Evolutionary conservation across 2,113 vertebrate species (phyloP).

Genomic region (Eulemur rufifrons): DNA sequence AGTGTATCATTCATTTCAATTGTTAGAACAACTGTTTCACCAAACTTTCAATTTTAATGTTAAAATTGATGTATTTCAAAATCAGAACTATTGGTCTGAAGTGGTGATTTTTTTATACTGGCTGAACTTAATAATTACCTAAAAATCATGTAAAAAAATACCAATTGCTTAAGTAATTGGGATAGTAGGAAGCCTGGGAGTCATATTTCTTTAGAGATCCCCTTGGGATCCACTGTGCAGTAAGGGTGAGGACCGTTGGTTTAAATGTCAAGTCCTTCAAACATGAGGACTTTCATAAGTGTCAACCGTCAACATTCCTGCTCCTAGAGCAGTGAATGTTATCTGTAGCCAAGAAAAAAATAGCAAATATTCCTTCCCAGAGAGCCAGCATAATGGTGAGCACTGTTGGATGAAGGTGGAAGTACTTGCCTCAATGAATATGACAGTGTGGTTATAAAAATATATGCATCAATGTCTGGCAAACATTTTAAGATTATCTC

Average conservation of each 20-base stretch:
- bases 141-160: not conserved
- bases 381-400: not conserved
- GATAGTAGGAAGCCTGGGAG: not conserved
- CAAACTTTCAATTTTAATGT: not conserved
- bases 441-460: not conserved
- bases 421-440: not conserved
- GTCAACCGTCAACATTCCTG: not conserved
- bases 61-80: not conserved
- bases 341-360: not conserved
- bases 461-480: not conserved
- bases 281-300: not conserved
- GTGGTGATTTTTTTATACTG: not conserved
- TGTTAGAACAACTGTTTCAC: not conserved
- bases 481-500: not conserved
- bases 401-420: not conserved
- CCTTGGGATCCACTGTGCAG: not conserved
- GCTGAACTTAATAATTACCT: not conserved
- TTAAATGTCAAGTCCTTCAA: conserved; percentile 17
- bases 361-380: not conserved
- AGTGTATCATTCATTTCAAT: not conserved
- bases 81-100: not conserved
- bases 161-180: not conserved
- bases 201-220: not conserved
- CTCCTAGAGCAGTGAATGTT: not conserved
- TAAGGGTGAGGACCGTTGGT: not conserved